Evolutionary conservation across 2,797 vertebrate genomes (phyloP).

Genomic region (Rhynchotus rufescens): DNA sequence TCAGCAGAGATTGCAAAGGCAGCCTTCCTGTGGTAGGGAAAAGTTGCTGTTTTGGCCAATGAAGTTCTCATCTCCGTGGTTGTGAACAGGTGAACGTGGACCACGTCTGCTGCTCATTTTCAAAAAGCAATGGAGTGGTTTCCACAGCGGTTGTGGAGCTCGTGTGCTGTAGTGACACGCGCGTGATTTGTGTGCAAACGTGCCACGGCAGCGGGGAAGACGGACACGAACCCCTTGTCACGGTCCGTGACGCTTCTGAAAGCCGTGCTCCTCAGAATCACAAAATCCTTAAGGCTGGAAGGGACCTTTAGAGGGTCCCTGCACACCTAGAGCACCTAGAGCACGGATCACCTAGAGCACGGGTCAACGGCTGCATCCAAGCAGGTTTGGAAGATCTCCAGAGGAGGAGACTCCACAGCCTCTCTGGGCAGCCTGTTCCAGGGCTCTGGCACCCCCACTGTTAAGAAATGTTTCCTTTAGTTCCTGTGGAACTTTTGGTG

Average conservation of each 20-base stretch:
- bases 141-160: neutral
- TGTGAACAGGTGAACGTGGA: neutral
- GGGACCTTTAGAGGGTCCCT: no score
- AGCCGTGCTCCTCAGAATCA: neutral
- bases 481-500: no score
- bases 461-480: no score
- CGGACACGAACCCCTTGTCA: neutral
- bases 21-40: neutral
- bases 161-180: neutral
- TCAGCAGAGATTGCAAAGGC: neutral
- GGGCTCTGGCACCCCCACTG: no score
- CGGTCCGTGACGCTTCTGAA: neutral
- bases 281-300: no score
- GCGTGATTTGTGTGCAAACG: neutral
- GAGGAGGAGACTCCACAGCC: no score
- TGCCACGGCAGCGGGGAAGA: neutral
- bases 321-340: no score
- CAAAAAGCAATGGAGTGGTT: neutral
- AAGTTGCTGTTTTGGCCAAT: neutral
- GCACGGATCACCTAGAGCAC: no score
- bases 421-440: no score
- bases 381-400: no score
- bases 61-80: neutral
- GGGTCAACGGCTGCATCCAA: no score
- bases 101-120: neutral